Base-by-base conservation (phyloP, 2,888 invertebrate genomes). In the Glaucopsyche alexis region DNA sequence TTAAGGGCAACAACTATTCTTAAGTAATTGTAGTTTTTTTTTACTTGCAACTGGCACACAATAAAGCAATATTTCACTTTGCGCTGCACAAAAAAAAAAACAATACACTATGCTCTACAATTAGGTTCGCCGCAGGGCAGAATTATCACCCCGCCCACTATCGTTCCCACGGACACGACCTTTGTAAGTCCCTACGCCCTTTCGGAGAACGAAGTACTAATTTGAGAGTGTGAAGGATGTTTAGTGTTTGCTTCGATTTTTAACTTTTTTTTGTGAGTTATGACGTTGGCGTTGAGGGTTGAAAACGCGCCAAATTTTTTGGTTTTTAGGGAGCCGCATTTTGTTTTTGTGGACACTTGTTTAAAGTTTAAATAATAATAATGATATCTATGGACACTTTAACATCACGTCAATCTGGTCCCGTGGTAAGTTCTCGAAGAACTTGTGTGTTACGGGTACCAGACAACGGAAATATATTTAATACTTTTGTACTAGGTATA, bases 61-160 rank as follows among this genome's bases (percentile, higher is more conserved):
- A 13, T 29, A 60, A 29, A 60, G 13, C 60, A 19, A 47, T 69
- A 49, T 29, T 69, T 47, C 47, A 29, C 42, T 69, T 69, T 14
- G 45, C 45, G 47, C 29, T 19, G 13, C n/a, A 45, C 47, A 49
- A 16, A 19, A 69, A 19, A 69, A 69, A 29, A 69, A 19, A 47
- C 47, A 14, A 55, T 60, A 29, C 40, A 84, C 83, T 80, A 80
- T 76, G 80, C 79, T 80, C 86, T 85, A 81, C 91, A 88, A 93
- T 92, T 90, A 90, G 80, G 77, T 82, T 79, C 78, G 78, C 81
- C 80, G 79, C 83, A 85, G 87, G 87, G 86, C 85, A 82, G 85
- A 90, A 91, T 92, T 92, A 92, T 88, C 91, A 86, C 86, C 80
- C 86, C 81, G 88, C 90, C 88, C 80, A 82, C 83, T 84, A 81